These are phyloP conservation scores for Hirtodrosophila trivittata DNA, from an alignment of 2,888 invertebrate genomes.

Conservation along the genomic window DNA sequence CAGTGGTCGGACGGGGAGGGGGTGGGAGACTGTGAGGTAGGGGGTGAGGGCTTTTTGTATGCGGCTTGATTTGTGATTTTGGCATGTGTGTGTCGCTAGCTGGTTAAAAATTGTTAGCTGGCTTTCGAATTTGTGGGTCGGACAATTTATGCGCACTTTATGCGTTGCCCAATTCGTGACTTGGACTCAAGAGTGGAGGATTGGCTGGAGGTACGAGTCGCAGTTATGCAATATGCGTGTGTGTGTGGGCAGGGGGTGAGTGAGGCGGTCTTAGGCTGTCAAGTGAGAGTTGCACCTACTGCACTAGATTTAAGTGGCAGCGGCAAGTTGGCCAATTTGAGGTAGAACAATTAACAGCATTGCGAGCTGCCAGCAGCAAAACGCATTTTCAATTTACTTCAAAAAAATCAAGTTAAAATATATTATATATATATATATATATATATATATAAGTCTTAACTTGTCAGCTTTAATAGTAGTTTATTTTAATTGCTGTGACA, in stretches of 20 bases:
- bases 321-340: slow-evolving; percentile 39
- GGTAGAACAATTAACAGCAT: slow-evolving; percentile 47
- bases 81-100: slow-evolving; percentile 26
- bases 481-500: too few species aligned
- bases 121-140: slow-evolving; percentile 72
- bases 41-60: slow-evolving; percentile 42
- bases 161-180: slow-evolving; percentile 70
- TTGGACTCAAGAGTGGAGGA: slow-evolving; percentile 40
- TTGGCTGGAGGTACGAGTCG: slow-evolving; percentile 9
- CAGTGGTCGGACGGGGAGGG: slow-evolving; percentile 7
- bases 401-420: not conserved
- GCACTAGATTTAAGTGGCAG: slow-evolving; percentile 40
- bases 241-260: slow-evolving; percentile 4
- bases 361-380: not conserved
- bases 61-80: slow-evolving; percentile 59
- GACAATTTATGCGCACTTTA: slow-evolving; percentile 73
- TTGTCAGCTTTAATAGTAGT: too few species aligned
- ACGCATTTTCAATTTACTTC: slow-evolving; percentile 22
- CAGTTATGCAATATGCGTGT: slow-evolving; percentile 48
- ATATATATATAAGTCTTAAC: too few species aligned
- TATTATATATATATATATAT: not conserved
- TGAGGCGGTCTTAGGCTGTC: slow-evolving; percentile 13
- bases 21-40: not conserved
- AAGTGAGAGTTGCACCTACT: slow-evolving; percentile 53
- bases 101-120: slow-evolving; percentile 45